Conservation (phyloP, 2,888 invertebrate species). For the Aproaerema taeniolella region DNA sequence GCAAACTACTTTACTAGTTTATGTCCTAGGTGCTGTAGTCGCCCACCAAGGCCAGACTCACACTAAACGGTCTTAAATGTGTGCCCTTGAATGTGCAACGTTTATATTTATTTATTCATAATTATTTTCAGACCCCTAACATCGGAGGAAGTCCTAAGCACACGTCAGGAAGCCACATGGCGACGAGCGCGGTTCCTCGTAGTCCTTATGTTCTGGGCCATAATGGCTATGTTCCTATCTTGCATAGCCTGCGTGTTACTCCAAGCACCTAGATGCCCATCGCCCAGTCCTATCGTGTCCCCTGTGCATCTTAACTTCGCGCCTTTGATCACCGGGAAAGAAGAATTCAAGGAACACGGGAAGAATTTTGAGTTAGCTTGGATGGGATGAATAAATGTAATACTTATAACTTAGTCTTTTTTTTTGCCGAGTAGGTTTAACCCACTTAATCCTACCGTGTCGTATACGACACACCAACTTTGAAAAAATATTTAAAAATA, state of each 20-base stretch:
- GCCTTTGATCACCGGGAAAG: slow-evolving; percentile 36
- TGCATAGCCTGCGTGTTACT: slow-evolving; percentile 55
- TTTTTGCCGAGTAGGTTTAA: too few species aligned
- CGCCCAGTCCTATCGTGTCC: slow-evolving; percentile 32
- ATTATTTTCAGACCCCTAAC: slow-evolving; percentile 53
- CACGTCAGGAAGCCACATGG: slow-evolving; percentile 66
- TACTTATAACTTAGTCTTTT: background rate
- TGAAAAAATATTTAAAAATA: too few species aligned
- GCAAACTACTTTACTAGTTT: too few species aligned
- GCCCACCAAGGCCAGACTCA: too few species aligned
- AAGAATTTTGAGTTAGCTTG: background rate
- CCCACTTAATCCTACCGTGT: too few species aligned
- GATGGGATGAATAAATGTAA: background rate
- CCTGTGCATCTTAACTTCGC: slow-evolving; percentile 46
- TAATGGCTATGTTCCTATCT: slow-evolving; percentile 61
- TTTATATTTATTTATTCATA: background rate
- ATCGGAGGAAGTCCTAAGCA: slow-evolving; percentile 65
- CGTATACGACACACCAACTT: too few species aligned
- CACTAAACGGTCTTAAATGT: too few species aligned
- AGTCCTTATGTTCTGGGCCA: slow-evolving; percentile 66
- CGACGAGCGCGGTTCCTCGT: slow-evolving; percentile 57
- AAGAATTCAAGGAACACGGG: background rate
- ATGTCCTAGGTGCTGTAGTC: too few species aligned
- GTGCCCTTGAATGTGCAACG: too few species aligned
- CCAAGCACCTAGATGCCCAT: slow-evolving; percentile 15